A percentile compares a stretch with the other conserved stretches of the same genome.
Evolutionary conservation across 2,113 vertebrate genomes (phyloP).

Genomic region (Cariama cristata): DNA sequence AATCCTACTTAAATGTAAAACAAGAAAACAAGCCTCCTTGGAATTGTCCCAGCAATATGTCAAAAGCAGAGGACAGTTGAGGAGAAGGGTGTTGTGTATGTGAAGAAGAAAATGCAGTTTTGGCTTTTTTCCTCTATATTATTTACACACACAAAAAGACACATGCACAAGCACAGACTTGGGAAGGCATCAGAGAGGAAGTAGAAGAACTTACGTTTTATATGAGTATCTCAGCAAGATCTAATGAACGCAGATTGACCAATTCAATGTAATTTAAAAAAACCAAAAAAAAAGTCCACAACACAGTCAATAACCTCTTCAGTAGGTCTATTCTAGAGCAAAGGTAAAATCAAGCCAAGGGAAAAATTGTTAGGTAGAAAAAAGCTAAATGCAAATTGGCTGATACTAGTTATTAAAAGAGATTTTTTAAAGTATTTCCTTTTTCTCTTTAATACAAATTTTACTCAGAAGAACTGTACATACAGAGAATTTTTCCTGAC

Average conservation of each 20-base stretch:
- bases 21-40: slow-evolving; percentile 27
- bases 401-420: not conserved
- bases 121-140: not conserved
- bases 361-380: not conserved
- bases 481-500: slow-evolving; percentile 22
- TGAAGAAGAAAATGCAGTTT: slow-evolving; percentile 17
- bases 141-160: not conserved
- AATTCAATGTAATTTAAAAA: not conserved
- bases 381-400: not conserved
- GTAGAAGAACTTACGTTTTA: not conserved
- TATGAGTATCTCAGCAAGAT: not conserved
- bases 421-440: not conserved
- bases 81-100: slow-evolving; percentile 37
- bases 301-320: not conserved
- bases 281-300: not conserved
- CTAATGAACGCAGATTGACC: not conserved
- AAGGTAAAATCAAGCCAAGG: not conserved
- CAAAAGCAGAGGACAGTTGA: slow-evolving; percentile 36
- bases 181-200: not conserved
- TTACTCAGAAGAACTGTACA: not conserved
- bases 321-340: not conserved
- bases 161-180: not conserved
- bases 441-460: not conserved
- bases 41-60: slow-evolving; percentile 7
- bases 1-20: not conserved